These are phyloP conservation scores for Thyatira batis DNA, from an alignment of 2,888 invertebrate genomes.

Conservation along the genomic window DNA sequence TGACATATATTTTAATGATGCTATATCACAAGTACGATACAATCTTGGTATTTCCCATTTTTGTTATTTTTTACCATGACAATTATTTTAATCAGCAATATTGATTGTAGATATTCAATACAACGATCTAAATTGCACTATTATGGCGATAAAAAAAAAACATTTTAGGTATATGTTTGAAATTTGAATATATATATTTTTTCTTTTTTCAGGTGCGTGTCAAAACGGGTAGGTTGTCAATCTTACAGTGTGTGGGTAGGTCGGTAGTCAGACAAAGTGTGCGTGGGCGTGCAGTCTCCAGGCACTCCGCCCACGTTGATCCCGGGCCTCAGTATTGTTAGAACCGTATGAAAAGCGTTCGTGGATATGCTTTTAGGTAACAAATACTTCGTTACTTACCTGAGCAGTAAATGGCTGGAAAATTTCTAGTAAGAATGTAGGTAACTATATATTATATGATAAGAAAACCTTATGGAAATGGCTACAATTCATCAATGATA, in stretches of 20 bases:
- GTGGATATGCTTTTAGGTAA: not conserved
- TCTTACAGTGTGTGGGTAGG: conserved; percentile 14
- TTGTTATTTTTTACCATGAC: not conserved
- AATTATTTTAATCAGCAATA: not conserved
- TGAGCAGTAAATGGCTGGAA: no score
- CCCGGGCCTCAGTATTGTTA: not conserved
- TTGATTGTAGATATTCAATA: not conserved
- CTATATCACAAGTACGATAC: not conserved
- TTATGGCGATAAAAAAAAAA: no score
- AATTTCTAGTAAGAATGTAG: no score
- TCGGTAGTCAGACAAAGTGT: conserved; percentile 16
- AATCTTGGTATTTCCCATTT: not conserved
- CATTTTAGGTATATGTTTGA: no score
- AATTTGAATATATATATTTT: not conserved
- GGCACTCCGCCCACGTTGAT: conserved; percentile 13
- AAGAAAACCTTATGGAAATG: no score
- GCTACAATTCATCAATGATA: no score
- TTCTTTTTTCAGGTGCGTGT: not conserved
- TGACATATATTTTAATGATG: not conserved
- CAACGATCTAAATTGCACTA: not conserved
- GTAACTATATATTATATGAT: no score
- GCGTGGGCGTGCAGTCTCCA: conserved; percentile 34
- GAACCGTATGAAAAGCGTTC: not conserved
- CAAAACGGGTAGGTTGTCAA: not conserved
- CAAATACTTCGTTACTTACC: not conserved